Conservation (phyloP, 2,797 vertebrate species). For the Luscinia luscinia region DNA sequence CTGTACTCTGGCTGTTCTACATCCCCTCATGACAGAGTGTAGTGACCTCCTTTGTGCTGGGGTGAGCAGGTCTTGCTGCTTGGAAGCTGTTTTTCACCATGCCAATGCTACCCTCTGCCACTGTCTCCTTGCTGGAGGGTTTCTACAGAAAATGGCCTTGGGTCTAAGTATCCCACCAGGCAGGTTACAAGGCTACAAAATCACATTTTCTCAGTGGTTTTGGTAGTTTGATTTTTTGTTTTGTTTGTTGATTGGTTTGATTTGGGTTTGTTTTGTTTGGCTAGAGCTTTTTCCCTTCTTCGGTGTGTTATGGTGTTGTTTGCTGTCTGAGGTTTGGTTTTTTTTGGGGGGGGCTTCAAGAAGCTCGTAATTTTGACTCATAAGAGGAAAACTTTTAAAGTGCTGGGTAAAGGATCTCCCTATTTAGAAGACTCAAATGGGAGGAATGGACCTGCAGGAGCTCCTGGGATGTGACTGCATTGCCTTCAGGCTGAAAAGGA, state of each 20-base stretch:
- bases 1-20: neutral
- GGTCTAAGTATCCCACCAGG: neutral
- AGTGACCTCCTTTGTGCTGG: neutral
- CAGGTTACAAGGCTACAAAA: neutral
- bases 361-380: neutral
- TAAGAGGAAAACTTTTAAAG: neutral
- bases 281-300: neutral
- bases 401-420: neutral
- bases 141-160: neutral
- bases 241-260: neutral
- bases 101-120: neutral
- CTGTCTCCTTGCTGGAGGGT: neutral
- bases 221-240: neutral
- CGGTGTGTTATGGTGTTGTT: neutral
- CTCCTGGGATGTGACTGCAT: neutral
- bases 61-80: neutral
- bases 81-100: neutral
- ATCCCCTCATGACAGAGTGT: neutral
- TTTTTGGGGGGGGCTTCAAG: neutral
- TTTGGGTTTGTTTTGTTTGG: neutral
- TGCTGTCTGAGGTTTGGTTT: too few relatives aligned
- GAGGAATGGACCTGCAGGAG: rapidly evolving
- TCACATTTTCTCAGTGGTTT: neutral
- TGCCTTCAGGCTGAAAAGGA: neutral
- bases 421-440: neutral